These are phyloP conservation scores for Pseudochaenichthys georgianus DNA, from an alignment of 2,797 vertebrate genomes.

Conservation along the genomic window DNA sequence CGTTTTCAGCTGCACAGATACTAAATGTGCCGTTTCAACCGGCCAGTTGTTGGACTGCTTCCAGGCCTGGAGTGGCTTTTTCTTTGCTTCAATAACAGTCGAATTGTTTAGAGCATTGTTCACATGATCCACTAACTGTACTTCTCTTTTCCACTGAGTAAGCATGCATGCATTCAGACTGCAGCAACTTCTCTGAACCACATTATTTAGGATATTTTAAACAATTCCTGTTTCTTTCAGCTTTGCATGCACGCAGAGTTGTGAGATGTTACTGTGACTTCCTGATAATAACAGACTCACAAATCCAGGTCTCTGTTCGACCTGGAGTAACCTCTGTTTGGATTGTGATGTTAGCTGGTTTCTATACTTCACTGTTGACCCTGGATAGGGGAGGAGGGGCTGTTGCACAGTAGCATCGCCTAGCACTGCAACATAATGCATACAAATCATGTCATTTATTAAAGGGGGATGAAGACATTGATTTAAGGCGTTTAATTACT, in stretches of 20 bases:
- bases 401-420: not conserved
- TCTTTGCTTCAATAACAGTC: slow-evolving; percentile 62
- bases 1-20: slow-evolving; percentile 54
- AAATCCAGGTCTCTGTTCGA: slow-evolving; percentile 6
- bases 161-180: slow-evolving; percentile 21
- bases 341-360: slow-evolving; percentile 29
- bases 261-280: not conserved
- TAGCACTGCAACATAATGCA: slow-evolving; percentile 1
- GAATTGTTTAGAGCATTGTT: slow-evolving; percentile 65
- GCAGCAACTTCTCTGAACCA: slow-evolving; percentile 10
- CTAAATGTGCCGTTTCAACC: slow-evolving; percentile 66
- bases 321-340: slow-evolving; percentile 14
- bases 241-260: not conserved
- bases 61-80: slow-evolving; percentile 48
- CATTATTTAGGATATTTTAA: not conserved
- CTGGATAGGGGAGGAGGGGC: not conserved
- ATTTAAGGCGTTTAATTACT: slow-evolving; percentile 8
- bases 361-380: slow-evolving; percentile 18
- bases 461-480: slow-evolving; percentile 34
- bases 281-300: slow-evolving; percentile 5
- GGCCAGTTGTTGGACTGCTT: slow-evolving; percentile 58
- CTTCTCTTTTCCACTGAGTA: slow-evolving; percentile 26
- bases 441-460: slow-evolving; percentile 2
- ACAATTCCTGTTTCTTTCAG: slow-evolving; percentile 18
- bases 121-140: slow-evolving; percentile 54